These are phyloP conservation scores for Panthera leo DNA, from an alignment of 2,113 vertebrate species.

Conservation along the genomic window DNA sequence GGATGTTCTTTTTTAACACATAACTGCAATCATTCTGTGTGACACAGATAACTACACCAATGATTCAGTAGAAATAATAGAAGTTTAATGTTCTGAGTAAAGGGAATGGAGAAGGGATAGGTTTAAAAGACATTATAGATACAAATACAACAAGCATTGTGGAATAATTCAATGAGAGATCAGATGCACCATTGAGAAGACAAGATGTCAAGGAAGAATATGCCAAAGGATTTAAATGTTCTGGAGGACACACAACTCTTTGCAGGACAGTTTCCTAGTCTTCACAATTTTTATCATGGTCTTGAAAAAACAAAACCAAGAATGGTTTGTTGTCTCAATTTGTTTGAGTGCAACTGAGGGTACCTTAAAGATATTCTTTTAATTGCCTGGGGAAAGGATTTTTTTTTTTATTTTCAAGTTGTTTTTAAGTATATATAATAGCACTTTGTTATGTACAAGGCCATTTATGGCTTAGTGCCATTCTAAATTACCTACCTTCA, in stretches of 20 bases:
- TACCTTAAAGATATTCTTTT: not conserved
- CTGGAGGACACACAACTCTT: not conserved
- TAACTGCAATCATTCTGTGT: not conserved
- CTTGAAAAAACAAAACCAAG: not conserved
- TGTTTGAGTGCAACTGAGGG: not conserved
- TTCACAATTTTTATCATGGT: not conserved
- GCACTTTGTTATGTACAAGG: not conserved
- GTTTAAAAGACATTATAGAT: not conserved
- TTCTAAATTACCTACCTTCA: not conserved
- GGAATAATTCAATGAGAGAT: not conserved
- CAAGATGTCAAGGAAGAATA: not conserved
- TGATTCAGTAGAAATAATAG: not conserved
- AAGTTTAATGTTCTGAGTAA: not conserved
- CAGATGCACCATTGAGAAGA: not conserved
- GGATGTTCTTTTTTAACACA: not conserved
- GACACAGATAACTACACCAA: not conserved
- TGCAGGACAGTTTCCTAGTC: not conserved
- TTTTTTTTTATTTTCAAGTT: not conserved
- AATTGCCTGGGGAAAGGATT: not conserved
- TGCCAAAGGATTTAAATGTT: not conserved
- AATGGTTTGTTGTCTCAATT: not conserved
- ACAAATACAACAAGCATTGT: not conserved
- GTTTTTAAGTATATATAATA: not conserved
- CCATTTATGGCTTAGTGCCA: not conserved
- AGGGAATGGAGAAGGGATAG: not conserved